Evolutionary conservation across 2,888 invertebrate genomes (phyloP), one percentile per base, ranked within the genome.

Genomic region (Terebella lapidaria): DNA sequence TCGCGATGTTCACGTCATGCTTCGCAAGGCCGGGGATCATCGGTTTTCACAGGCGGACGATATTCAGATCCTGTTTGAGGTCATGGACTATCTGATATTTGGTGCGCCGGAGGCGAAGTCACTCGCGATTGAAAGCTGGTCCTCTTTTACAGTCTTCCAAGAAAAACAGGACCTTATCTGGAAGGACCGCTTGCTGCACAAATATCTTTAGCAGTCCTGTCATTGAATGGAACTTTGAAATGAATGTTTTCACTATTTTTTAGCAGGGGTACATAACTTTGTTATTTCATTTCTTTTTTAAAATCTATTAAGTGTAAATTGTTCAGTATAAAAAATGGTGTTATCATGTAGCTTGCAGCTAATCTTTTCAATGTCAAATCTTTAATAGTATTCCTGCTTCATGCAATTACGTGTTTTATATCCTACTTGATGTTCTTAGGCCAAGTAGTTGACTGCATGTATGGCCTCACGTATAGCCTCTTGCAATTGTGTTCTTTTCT

Each of bases 31-130:
- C 18, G 62, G 57, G 2, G 66, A 67, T 25, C 67, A 67, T 56
- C 59, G 62, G 4, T 53, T 67, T 30, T 66, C 65, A 10, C 51
- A 58, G 27, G 58, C 65, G 1, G 59, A 60, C 24, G 65, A 67
- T 45, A 53, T 67, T 5, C 56, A 59, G 47, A 29, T 62, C n/a
- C 27, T 65, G 18, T 60, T 60, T 29, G 56, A 65, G 24, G 42
- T 54, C 25, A 53, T 65, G 18, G 56, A 65, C 46, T 35, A 46
- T 22, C 26, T 64, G 15, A 47, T 62, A 20, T 55, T 30, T 22
- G 61, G 61, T 2, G 28, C 24, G 3, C n/a, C 24, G 28, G 60
- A 60, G 3, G 45, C 30, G 10, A 22, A 56, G 10, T 30, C 54
- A 4, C 42, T 61, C 20, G 61, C 61, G 1, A 25, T 61, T 1